Percentiles rank a stretch among this genome's conserved stretches.
These are phyloP conservation scores for Rhincodon typus DNA, from an alignment of 2,797 vertebrate genomes.

Conservation along the genomic window DNA sequence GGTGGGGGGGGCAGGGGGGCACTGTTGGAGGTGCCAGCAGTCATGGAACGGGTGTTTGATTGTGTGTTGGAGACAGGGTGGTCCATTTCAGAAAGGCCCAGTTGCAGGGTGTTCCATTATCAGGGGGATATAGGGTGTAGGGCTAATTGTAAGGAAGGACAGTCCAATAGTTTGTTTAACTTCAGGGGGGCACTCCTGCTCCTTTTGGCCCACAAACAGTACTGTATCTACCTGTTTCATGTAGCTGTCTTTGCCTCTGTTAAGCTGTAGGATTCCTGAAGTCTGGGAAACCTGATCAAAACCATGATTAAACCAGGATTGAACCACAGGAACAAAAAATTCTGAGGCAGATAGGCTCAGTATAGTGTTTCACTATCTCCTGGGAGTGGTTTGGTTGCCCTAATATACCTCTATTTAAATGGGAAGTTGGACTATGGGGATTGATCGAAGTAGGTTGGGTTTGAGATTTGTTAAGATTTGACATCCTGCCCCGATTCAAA, in stretches of 20 bases:
- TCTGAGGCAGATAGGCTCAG: not conserved
- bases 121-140: not conserved
- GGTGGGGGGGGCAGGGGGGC: too few relatives aligned
- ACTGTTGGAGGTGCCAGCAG: not conserved
- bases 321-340: not conserved
- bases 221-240: too few relatives aligned
- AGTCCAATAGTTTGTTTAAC: not conserved
- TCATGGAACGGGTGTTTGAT: too few relatives aligned
- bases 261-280: not conserved
- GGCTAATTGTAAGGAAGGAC: not conserved
- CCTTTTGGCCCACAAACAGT: not conserved
- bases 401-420: not conserved
- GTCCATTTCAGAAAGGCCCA: not conserved
- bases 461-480: not conserved
- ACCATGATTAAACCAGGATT: not conserved
- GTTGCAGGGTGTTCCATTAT: not conserved
- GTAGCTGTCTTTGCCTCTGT: not conserved
- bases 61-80: not conserved
- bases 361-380: not conserved
- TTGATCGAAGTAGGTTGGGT: not conserved
- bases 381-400: not conserved
- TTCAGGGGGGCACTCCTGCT: not conserved
- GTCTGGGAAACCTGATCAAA: not conserved
- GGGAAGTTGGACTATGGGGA: not conserved
- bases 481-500: not conserved